Evolutionary conservation across 1,140 invertebrate genomes (phyloP).

Genomic region (Zaprionus vittiger): DNA sequence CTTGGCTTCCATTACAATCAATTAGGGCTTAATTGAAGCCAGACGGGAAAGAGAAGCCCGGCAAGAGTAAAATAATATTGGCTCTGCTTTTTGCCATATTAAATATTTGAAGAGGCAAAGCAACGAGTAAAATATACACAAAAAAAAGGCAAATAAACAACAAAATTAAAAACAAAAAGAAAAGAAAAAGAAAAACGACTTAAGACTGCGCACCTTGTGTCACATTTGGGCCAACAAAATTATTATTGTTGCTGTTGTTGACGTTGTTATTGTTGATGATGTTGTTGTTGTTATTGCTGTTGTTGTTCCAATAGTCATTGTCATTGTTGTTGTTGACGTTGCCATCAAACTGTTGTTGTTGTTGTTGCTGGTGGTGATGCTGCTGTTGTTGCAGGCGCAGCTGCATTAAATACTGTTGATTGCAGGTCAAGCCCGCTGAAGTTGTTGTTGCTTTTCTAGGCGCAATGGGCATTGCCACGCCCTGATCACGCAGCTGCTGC

Average conservation of each 20-base stretch:
- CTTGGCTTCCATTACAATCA: conserved; percentile 29
- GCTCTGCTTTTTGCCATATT: conserved; percentile 19
- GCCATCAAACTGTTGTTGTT: conserved; percentile 33
- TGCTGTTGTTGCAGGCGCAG: conserved; percentile 54
- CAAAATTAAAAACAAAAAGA: conserved; percentile 13
- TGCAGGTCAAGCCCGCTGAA: conserved; percentile 66
- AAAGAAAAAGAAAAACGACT: conserved; percentile 9
- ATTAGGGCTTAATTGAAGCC: conserved; percentile 61
- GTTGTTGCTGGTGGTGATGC: conserved; percentile 37
- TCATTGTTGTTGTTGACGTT: conserved; percentile 60
- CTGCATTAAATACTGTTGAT: conserved; percentile 79
- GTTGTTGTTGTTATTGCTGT: conserved; percentile 44
- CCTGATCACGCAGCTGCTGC: conserved; percentile 70
- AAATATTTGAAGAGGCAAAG: conserved; percentile 33
- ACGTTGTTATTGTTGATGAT: conserved; percentile 37
- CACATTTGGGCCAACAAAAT: conserved; percentile 40
- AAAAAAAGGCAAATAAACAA: conserved; percentile 17
- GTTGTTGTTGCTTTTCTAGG: conserved; percentile 35
- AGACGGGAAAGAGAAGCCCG: conserved; percentile 24
- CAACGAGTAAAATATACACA: conserved; percentile 5
- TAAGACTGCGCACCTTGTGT: conserved; percentile 63
- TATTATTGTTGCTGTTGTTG: conserved; percentile 25
- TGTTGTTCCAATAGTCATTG: conserved; percentile 66
- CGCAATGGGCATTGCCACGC: conserved; percentile 46
- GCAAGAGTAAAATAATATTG: conserved; percentile 32